These are phyloP conservation scores for Sebastes taczanowskii DNA, from an alignment of 2,797 vertebrate species.

Conservation along the genomic window DNA sequence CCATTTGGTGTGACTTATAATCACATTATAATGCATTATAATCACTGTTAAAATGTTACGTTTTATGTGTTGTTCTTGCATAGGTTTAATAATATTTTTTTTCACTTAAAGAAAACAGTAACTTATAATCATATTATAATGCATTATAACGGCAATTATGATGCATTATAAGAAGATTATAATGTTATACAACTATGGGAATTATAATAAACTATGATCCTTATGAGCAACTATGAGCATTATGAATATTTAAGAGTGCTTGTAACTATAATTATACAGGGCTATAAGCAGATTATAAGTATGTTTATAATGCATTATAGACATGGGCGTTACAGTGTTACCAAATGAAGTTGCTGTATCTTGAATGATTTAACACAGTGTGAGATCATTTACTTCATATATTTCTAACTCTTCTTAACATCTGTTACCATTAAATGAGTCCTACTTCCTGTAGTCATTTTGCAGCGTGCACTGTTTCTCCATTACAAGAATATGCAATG, in stretches of 20 bases:
- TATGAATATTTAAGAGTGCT: background rate
- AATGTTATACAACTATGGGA: background rate
- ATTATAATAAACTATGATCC: background rate
- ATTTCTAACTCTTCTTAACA: conserved; percentile 39
- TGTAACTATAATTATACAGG: background rate
- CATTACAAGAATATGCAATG: conserved; percentile 12
- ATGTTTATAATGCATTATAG: background rate
- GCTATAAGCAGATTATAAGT: background rate
- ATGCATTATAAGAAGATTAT: background rate
- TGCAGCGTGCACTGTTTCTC: conserved; percentile 20
- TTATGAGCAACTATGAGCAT: background rate
- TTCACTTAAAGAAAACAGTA: background rate
- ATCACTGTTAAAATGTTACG: background rate
- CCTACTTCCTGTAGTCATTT: conserved; percentile 24
- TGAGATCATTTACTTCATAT: conserved; percentile 2
- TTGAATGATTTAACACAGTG: conserved; percentile 24
- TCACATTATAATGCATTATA: too few species aligned
- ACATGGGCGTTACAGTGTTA: background rate
- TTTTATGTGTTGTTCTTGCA: background rate
- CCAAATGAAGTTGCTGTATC: background rate
- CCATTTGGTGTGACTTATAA: background rate
- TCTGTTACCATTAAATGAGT: conserved; percentile 16
- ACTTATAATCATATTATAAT: too few species aligned
- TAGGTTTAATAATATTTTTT: background rate
- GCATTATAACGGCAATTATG: background rate